Evolutionary conservation across 2,888 invertebrate genomes (phyloP).

Genomic region (Cosmia trapezina): DNA sequence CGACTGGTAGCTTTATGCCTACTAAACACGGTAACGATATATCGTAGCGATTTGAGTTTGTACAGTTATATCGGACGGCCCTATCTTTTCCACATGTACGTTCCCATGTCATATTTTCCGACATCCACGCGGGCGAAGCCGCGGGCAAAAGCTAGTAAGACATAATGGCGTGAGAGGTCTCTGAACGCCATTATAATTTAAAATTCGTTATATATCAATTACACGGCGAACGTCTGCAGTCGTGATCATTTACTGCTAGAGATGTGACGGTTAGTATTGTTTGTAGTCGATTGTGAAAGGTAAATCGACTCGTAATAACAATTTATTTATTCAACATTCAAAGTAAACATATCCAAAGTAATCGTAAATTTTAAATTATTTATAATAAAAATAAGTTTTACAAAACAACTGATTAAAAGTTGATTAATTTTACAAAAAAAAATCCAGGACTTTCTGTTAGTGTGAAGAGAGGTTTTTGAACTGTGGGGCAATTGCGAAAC

Average conservation of each 20-base stretch:
- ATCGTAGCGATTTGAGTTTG: too few species aligned
- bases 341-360: background rate
- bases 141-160: too few species aligned
- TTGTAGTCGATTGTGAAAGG: constrained; percentile 32
- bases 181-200: constrained; percentile 57
- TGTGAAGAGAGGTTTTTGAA: background rate
- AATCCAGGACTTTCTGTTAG: background rate
- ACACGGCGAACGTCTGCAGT: constrained; percentile 59
- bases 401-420: background rate
- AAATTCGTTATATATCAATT: constrained; percentile 64
- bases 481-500: background rate
- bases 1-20: too few species aligned
- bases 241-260: constrained; percentile 57
- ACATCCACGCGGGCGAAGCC: too few species aligned
- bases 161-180: constrained; percentile 45
- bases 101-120: too few species aligned
- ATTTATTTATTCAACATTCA: background rate
- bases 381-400: background rate
- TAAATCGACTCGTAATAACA: background rate
- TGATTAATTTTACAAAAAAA: background rate
- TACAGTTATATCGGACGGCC: too few species aligned
- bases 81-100: too few species aligned
- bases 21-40: too few species aligned
- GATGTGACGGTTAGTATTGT: constrained; percentile 18
- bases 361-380: background rate